Evolutionary conservation across 2,113 vertebrate species (phyloP), one percentile per base, ranked within the genome.

Genomic region (Chaetodon trifascialis): DNA sequence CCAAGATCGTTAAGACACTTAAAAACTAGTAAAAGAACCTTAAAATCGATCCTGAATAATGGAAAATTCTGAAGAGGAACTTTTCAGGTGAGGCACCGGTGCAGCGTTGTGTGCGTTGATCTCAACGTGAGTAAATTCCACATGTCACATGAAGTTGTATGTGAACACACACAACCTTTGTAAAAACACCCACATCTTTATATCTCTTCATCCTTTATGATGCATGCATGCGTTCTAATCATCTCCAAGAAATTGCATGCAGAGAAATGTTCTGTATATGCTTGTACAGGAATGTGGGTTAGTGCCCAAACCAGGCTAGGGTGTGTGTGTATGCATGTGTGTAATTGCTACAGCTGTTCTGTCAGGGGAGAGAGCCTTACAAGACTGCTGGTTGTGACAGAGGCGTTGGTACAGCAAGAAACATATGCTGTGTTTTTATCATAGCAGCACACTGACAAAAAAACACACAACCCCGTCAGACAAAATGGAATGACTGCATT

Each of bases 401-500:
- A 82, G 54, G n/a, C 23, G 52, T 73, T 40, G 56, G 55, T 82
- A 91, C 88, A 86, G 59, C 76, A 73, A 63, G 52, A 66, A 91
- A 91, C 90, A 91, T 83, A 92, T 92, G 92, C 76, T 88, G 82
- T 21, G 1, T 77, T 86, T 91, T 93, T 86, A 92, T 90, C 84
- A 84, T 78, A 36, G 55, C 83, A 21, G 63, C 70, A 73, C 49
- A 47, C 67, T 60, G 51, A 80, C 59, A 84, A 80, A 83, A 88
- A 44, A 74, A 81, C 74, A 70, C 73, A 80, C 83, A 71, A 30
- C 5, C 72, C 73, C 38, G 7, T 64, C 76, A 82, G 77, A 86
- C 67, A 81, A 85, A 88, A 77, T 76, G 76, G 73, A 87, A 82
- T 52, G 71, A 84, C 73, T 80, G 84, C 56, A 47, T 65, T 77